Conservation (phyloP, 2,113 vertebrate species). For the Amphiprion ocellaris region DNA sequence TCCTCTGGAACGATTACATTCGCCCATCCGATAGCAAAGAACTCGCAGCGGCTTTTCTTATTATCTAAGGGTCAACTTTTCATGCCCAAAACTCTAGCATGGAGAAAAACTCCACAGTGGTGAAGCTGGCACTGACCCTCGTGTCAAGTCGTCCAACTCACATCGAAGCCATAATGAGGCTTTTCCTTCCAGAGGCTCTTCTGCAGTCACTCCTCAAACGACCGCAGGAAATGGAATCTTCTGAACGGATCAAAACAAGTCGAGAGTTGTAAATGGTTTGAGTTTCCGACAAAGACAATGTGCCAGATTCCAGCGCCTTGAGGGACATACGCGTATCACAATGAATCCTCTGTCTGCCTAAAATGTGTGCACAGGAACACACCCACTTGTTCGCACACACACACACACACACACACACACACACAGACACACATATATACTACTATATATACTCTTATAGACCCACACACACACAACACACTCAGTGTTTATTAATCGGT, state of each 20-base stretch:
- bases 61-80: conserved; percentile 16
- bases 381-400: conserved; percentile 36
- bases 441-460: background rate
- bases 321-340: conserved; percentile 76
- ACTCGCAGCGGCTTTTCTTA: background rate
- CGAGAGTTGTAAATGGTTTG: conserved; percentile 78
- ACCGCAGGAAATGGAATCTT: conserved; percentile 80
- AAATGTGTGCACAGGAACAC: conserved; percentile 48
- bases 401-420: conserved; percentile 22
- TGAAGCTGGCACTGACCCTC: conserved; percentile 64
- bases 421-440: conserved; percentile 29
- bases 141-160: conserved; percentile 55
- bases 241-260: conserved; percentile 81
- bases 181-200: conserved; percentile 76
- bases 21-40: background rate
- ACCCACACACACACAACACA: conserved; percentile 40
- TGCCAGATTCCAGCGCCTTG: conserved; percentile 82
- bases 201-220: conserved; percentile 60
- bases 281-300: conserved; percentile 81
- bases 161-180: conserved; percentile 71
- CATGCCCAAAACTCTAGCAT: conserved; percentile 1
- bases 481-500: conserved; percentile 53
- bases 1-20: background rate
- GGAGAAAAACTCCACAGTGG: conserved; percentile 45
- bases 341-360: conserved; percentile 77